Conservation (phyloP, 1,140 invertebrate species). For the Magallana ariakensis region DNA sequence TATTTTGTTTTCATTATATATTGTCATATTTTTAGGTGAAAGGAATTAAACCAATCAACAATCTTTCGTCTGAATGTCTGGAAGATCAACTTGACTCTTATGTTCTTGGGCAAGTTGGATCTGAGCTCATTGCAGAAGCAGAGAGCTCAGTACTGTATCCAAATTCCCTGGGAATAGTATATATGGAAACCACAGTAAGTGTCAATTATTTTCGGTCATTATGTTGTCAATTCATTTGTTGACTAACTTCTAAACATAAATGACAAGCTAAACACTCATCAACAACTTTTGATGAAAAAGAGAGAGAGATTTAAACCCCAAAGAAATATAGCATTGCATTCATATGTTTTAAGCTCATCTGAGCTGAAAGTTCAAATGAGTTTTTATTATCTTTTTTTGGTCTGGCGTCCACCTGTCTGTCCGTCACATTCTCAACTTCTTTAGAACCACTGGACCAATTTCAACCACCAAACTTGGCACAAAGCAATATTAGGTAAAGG, state of each 20-base stretch:
- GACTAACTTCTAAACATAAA: background rate
- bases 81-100: background rate
- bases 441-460: too few relatives aligned
- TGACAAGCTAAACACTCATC: background rate
- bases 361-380: too few relatives aligned
- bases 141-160: background rate
- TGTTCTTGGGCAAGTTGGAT: background rate
- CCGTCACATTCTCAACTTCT: too few relatives aligned
- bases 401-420: too few relatives aligned
- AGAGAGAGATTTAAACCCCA: background rate
- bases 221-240: background rate
- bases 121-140: background rate
- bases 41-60: background rate
- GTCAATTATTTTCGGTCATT: background rate
- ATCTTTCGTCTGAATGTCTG: background rate
- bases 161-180: background rate
- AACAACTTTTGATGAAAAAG: background rate
- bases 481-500: too few relatives aligned
- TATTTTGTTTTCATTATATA: background rate
- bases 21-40: slow-evolving; percentile 1
- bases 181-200: background rate
- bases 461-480: too few relatives aligned
- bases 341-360: background rate
- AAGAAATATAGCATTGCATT: background rate
- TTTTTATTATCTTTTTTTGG: too few relatives aligned